Base-by-base conservation (phyloP, 1,140 invertebrate species). In the Harpegnathos saltator region DNA sequence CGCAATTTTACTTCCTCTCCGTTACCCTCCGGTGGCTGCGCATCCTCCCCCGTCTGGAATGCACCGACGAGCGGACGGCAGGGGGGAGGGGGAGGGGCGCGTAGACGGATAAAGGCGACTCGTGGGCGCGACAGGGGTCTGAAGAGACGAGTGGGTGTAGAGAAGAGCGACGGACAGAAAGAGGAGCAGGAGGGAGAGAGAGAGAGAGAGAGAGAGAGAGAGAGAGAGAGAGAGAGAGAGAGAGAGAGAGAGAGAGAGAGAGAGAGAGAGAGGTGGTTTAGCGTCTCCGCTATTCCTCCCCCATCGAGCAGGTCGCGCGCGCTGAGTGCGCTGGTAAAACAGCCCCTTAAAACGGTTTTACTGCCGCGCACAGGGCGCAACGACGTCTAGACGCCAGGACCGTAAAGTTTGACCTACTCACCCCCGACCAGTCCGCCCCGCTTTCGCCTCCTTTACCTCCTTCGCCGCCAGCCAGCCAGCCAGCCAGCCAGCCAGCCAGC, bases 351-450 rank as follows among this genome's bases (percentile, higher is more conserved):
- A 94, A 94, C 91, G 91, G 90, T 93, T 94, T 94, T 94, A 94
- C 92, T 92, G 91, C 91, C 91, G 90, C 90, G 91, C 90, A 94
- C 92, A 92, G 91, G 89, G 90, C 91, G 91, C 91, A 93, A 94
- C 92, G 92, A 93, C 92, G 94, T 94, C 93, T 94, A 94, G 93
- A 94, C 93, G 90, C 89, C 90, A 91, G 90, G 91, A 89, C 92
- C 92, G 93, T 94, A 94, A 94, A 94, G 93, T 94, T 94, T 94
- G 93, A 94, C 93, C 93, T 94, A 94, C 93, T 94, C 93, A 92
- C 91, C 92, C 92, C 92, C 38, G 86, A 89, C 91, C 77, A 38
- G 48, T 1, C 75, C 69, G 44, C 44, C 69, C 68, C 81, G 77
- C 44, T 61, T 77, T 71, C 61, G 26, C 65, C 63, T 54, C 81